Evolutionary conservation across 2,888 invertebrate species (phyloP).

Genomic region (Diarsia mendica): DNA sequence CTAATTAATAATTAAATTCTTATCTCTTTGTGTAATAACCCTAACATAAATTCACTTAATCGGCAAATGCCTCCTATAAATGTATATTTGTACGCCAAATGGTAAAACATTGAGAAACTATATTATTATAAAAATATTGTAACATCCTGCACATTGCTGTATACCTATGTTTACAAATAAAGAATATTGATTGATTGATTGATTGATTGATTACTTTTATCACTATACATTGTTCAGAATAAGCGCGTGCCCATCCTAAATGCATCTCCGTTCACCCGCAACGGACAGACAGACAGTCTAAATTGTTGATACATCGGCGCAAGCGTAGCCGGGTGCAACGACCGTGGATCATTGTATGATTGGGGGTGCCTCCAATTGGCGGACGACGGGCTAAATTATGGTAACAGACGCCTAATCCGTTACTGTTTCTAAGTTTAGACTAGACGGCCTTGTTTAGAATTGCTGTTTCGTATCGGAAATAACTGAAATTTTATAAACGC

Average conservation of each 20-base stretch:
- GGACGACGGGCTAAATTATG: constrained; percentile 39
- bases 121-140: too few species aligned
- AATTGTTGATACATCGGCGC: constrained; percentile 46
- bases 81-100: too few species aligned
- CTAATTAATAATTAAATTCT: too few species aligned
- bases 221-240: constrained; percentile 7
- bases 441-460: constrained; percentile 13
- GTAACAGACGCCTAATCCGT: constrained; percentile 16
- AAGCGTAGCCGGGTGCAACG: constrained; percentile 67
- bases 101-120: too few species aligned
- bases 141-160: too few species aligned
- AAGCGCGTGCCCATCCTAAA: constrained; percentile 65
- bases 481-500: neutral
- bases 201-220: constrained; percentile 3
- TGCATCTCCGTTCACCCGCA: constrained; percentile 74
- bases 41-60: too few species aligned
- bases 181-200: too few species aligned
- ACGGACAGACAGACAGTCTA: constrained; percentile 68
- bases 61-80: too few species aligned
- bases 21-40: too few species aligned
- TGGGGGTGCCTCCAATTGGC: constrained; percentile 66
- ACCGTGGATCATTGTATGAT: constrained; percentile 74
- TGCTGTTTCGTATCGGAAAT: neutral
- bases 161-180: too few species aligned
- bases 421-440: constrained; percentile 36